These are phyloP conservation scores for Tonatia bakeri DNA, from an alignment of 2,113 vertebrate species.

Conservation along the genomic window DNA sequence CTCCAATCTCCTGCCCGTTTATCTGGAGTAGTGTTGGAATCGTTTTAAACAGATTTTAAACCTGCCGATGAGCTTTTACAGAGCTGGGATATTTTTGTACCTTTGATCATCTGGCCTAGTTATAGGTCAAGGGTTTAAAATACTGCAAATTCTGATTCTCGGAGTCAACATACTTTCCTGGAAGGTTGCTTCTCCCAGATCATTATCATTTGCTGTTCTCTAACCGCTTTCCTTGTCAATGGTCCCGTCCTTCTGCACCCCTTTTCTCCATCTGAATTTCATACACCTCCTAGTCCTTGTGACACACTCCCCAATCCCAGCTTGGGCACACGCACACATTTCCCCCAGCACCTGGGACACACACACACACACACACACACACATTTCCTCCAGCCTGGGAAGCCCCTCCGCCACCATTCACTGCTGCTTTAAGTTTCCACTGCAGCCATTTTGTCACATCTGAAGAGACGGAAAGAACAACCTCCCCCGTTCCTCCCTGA, in stretches of 20 bases:
- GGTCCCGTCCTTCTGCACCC: background rate
- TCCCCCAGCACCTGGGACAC: background rate
- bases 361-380: background rate
- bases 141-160: background rate
- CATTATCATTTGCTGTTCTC: background rate
- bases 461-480: background rate
- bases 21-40: background rate
- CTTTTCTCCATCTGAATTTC: background rate
- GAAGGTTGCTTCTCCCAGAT: background rate
- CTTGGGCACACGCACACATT: background rate
- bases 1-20: background rate
- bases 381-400: background rate
- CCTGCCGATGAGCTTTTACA: background rate
- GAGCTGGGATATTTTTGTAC: background rate
- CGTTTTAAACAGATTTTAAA: background rate
- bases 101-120: background rate
- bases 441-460: conserved; percentile 37
- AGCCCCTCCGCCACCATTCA: background rate
- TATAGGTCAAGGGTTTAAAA: background rate
- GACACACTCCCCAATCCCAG: background rate
- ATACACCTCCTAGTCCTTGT: background rate
- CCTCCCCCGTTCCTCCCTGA: background rate
- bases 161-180: background rate
- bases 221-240: background rate
- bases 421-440: background rate